A percentile compares a stretch with the other conserved stretches of the same genome.
Evolutionary conservation across 2,888 invertebrate species (phyloP).

Genomic region (Cryptocephalus moraei): DNA sequence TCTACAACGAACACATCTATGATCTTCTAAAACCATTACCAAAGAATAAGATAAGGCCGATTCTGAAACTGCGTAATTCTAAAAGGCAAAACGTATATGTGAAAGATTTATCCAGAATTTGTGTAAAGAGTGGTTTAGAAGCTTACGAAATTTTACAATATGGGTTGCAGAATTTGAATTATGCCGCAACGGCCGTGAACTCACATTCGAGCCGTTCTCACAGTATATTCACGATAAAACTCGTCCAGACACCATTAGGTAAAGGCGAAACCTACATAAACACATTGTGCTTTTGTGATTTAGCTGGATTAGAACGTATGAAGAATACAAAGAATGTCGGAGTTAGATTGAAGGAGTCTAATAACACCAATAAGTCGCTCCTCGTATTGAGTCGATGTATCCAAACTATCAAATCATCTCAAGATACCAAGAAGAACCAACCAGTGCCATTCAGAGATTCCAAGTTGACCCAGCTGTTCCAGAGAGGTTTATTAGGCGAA

Average conservation of each 20-base stretch:
- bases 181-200: constrained; percentile 71
- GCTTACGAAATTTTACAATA: constrained; percentile 68
- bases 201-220: constrained; percentile 79
- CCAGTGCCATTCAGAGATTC: constrained; percentile 68
- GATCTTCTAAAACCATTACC: constrained; percentile 45
- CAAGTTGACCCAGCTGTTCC: constrained; percentile 77
- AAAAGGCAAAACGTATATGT: constrained; percentile 41
- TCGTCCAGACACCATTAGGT: constrained; percentile 48
- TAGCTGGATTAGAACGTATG: constrained; percentile 81
- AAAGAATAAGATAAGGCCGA: not conserved
- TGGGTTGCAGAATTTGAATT: constrained; percentile 66
- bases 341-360: constrained; percentile 69
- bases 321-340: constrained; percentile 65
- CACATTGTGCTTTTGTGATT: constrained; percentile 73
- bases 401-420: constrained; percentile 40
- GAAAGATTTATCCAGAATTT: constrained; percentile 41
- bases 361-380: constrained; percentile 82
- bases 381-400: constrained; percentile 69
- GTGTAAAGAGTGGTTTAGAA: constrained; percentile 51
- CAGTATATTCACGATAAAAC: constrained; percentile 74
- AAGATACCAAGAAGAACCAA: constrained; percentile 26
- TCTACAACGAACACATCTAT: constrained; percentile 81
- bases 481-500: constrained; percentile 63
- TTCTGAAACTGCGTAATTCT: constrained; percentile 36
- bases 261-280: constrained; percentile 26